Evolutionary conservation across 2,888 invertebrate genomes (phyloP).

Genomic region (Perdita meconis): DNA sequence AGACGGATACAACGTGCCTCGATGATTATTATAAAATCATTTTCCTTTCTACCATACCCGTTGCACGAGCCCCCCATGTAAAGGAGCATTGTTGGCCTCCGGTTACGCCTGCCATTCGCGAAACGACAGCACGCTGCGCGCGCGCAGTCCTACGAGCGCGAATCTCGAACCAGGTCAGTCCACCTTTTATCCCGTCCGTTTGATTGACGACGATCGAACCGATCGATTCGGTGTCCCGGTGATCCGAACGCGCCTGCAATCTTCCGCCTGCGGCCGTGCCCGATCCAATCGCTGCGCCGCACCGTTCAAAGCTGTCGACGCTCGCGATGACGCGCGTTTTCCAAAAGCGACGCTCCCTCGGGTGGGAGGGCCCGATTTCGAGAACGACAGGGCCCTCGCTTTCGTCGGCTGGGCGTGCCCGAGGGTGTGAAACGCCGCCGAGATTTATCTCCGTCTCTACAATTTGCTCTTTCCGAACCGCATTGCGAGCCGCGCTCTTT

Average conservation of each 20-base stretch:
- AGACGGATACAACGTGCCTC: conserved; percentile 56
- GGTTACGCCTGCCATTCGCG: conserved; percentile 26
- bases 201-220: background rate
- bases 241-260: background rate
- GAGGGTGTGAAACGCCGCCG: conserved; percentile 70
- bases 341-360: background rate
- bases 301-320: background rate
- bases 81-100: conserved; percentile 52
- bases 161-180: conserved; percentile 10
- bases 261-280: background rate
- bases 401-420: conserved; percentile 62
- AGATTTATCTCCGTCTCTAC: conserved; percentile 76
- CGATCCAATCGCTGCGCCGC: too few species aligned
- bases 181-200: background rate
- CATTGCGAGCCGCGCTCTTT: conserved; percentile 45
- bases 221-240: background rate
- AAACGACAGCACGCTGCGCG: conserved; percentile 12
- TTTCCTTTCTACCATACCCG: conserved; percentile 70
- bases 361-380: background rate
- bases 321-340: too few species aligned
- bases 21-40: conserved; percentile 72
- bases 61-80: conserved; percentile 49
- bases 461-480: conserved; percentile 69
- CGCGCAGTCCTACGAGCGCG: background rate
- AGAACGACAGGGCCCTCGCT: conserved; percentile 2